These are phyloP conservation scores for Hippocampus zosterae DNA, from an alignment of 2,113 vertebrate genomes.

Conservation along the genomic window DNA sequence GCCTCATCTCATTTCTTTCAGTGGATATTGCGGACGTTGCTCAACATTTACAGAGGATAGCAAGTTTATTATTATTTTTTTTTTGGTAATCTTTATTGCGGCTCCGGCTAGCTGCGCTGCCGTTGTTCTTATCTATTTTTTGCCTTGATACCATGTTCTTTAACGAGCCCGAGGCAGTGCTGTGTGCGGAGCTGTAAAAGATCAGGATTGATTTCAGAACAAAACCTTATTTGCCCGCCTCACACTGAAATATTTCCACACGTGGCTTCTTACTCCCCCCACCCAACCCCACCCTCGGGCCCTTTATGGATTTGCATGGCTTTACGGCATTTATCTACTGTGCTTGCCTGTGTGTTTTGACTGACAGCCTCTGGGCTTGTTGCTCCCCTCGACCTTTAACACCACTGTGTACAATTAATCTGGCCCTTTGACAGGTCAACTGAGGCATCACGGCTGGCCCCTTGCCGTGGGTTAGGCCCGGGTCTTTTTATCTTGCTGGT, in stretches of 20 bases:
- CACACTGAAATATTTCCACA: not conserved
- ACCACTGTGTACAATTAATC: constrained; percentile 82
- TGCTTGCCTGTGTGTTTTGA: constrained; percentile 33
- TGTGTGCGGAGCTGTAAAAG: not conserved
- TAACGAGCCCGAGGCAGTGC: not conserved
- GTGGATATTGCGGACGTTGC: not conserved
- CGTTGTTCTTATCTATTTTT: not conserved
- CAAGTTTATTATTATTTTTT: not conserved
- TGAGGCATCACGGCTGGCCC: constrained; percentile 84
- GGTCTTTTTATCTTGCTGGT: constrained; percentile 86
- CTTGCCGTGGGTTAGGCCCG: constrained; percentile 85
- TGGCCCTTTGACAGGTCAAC: constrained; percentile 91
- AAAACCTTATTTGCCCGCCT: not conserved
- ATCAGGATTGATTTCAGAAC: not conserved
- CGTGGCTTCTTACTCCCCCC: not conserved
- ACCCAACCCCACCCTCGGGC: not conserved
- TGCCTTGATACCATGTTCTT: not conserved
- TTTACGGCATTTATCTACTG: constrained; percentile 27
- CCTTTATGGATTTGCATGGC: constrained; percentile 12
- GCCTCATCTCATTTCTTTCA: not conserved
- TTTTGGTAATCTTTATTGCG: not conserved
- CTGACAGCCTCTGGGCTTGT: constrained; percentile 60
- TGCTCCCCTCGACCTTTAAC: constrained; percentile 67
- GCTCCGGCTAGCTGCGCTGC: not conserved
- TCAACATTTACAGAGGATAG: not conserved